Base-by-base conservation (phyloP, 2,888 invertebrate genomes). In the Andrena praecox region DNA sequence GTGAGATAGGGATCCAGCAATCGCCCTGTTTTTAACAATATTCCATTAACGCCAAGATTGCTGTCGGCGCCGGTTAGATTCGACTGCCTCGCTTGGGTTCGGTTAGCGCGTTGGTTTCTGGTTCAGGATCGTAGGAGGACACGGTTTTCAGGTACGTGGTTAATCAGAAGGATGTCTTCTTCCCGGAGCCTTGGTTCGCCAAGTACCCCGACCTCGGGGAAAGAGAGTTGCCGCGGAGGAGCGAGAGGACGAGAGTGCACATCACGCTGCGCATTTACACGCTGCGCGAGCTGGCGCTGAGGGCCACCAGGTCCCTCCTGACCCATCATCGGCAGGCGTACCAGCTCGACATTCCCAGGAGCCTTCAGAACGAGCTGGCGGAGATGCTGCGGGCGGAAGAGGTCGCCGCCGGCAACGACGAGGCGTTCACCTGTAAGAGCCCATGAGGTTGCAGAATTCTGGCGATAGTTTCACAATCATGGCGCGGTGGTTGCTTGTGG, bases 301-400 rank as follows among this genome's bases (percentile, higher is more conserved):
- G 89, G 73, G 80, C 82, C 60, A 91, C 93, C 67, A 92, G 89
- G 71, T 87, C 84, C n/a, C 83, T 81, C 33, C 82, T 93, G 54
- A 82, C 60, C n/a, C 67, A 89, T 72, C 90, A 90, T 70, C 75
- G 78, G 7, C 87, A 93, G 54, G 92, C 92, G 48, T 91, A 89
- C 52, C 72, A 76, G 7, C 91, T 93, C 24, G 91, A 93, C 59
- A 89, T 93, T 74, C 93, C 93, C n/a, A 85, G 85, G 72, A 91
- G 73, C 24, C 88, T 93, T 35, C 93, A 93, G 71, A 42, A 71
- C 52, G 92, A 93, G 78, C 89, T 93, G 52, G 89, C 88, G 6
- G 77, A 69, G 27, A 89, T 90, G 89, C 75, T 85, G 42, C 92
- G 77, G 85, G 59, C 59, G 54, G 42, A 50, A 63, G 16, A n/a